Evolutionary conservation across 2,888 invertebrate species (phyloP).

Genomic region (Limulus polyphemus): DNA sequence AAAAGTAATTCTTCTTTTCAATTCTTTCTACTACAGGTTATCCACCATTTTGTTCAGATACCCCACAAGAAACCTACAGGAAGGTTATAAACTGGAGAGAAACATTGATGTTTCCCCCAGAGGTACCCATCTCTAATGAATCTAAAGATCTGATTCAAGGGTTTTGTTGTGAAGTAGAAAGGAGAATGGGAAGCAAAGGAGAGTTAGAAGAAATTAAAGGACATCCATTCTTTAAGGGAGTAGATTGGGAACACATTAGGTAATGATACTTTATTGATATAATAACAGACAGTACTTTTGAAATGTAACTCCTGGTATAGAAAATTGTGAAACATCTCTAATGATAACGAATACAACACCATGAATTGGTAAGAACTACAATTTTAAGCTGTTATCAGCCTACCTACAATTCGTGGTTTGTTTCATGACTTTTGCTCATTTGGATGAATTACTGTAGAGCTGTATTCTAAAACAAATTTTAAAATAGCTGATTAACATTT

Average conservation of each 20-base stretch:
- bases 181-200: constrained; percentile 74
- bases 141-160: constrained; percentile 83
- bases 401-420: too few species aligned
- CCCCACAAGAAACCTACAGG: constrained; percentile 87
- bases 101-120: constrained; percentile 94
- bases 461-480: too few species aligned
- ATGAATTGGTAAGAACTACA: too few species aligned
- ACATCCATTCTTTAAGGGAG: constrained; percentile 78
- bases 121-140: constrained; percentile 97
- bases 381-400: too few species aligned
- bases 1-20: not conserved
- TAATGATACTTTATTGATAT: constrained; percentile 23
- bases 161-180: constrained; percentile 93
- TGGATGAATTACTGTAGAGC: too few species aligned
- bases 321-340: too few species aligned
- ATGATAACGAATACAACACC: too few species aligned
- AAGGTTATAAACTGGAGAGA: constrained; percentile 99
- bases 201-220: constrained; percentile 85
- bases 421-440: too few species aligned
- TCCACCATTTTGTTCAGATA: constrained; percentile 99
- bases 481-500: too few species aligned
- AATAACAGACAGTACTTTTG: too few species aligned
- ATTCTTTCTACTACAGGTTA: constrained; percentile 51
- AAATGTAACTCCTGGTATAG: too few species aligned
- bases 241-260: constrained; percentile 98